Base-by-base conservation (phyloP, 2,888 invertebrate genomes). In the Drosophila mulleri region DNA sequence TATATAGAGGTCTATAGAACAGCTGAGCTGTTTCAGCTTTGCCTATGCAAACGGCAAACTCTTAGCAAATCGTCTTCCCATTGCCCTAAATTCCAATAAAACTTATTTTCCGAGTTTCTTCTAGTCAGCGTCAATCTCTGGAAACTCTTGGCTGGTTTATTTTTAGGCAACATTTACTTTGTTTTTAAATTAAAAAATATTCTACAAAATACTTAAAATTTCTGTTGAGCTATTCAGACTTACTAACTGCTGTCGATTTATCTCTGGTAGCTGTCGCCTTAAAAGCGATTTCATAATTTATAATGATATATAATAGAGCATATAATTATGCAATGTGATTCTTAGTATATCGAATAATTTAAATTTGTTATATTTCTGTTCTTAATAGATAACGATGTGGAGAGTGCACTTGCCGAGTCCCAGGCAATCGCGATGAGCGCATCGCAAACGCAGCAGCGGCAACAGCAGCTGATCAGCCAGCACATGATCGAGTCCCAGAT, bases 401-500 rank as follows among this genome's bases (percentile, higher is more conserved):
- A 92, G 66, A 87, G 81, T 48, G 89, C 84, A 12, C 63, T 90
- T 65, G 83, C 90, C 65, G 92, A 92, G 70, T 90, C 91, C 7
- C 91, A 91, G 73, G 82, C 90, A 63, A 89, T 88, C 82, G 90
- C 90, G 56, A 84, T 91, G 86, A 90, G 86, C 70, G 82, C 87
- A 23, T 87, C 90, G 42, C 89, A 91, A 37, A 87, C 88, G 26
- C 90, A 90, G 57, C 88, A 87, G n/a, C 87, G 78, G 16, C 86
- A 84, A 47, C 79, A 79, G 47, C 89, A 87, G 66, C 57, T 88
- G 67, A 78, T 84, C 50, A 91, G 68, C 67, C 92, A 91, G 61
- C 91, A 92, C 72, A 91, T 92, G 79, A 82, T 92, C 37, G 92
- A 93, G 58, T 93, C 93, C n/a, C 93, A 93, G 76, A 90, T 91